Evolutionary conservation across 92 coral and sea anemone species (phyloP).

Genomic region (Epizoanthus scotinus): DNA sequence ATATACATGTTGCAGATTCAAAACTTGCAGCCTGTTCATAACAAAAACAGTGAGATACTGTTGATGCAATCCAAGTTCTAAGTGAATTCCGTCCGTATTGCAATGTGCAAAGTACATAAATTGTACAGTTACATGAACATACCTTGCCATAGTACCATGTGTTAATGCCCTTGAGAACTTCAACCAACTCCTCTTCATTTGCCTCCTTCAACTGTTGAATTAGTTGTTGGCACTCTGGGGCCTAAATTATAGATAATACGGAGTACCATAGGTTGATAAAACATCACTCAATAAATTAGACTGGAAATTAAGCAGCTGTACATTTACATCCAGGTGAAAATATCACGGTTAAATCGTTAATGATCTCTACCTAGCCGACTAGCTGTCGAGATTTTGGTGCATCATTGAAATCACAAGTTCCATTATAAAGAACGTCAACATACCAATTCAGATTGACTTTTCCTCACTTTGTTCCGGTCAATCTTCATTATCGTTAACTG

Average conservation of each 20-base stretch:
- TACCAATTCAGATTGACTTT: conserved; percentile 97
- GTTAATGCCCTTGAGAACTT: conserved; percentile 83
- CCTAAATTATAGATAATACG: conserved; percentile 59
- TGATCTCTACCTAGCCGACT: not conserved
- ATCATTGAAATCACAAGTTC: not conserved
- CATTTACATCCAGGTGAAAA: conserved; percentile 15
- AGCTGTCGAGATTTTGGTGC: not conserved
- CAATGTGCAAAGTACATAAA: no score
- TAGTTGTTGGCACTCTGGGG: conserved; percentile 88
- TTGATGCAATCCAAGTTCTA: no score
- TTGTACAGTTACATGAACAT: not conserved
- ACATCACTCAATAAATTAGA: not conserved
- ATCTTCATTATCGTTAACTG: conserved; percentile 78
- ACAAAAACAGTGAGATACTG: no score
- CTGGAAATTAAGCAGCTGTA: conserved; percentile 8
- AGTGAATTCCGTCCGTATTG: no score
- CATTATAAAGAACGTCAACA: conserved; percentile 12
- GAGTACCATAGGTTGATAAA: not conserved
- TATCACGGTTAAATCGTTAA: not conserved
- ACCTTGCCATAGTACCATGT: conserved; percentile 99
- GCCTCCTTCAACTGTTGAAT: conserved; percentile 89
- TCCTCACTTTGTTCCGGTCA: conserved; percentile 95
- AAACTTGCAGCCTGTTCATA: no score
- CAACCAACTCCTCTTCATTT: conserved; percentile 69
- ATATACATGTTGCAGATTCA: no score